Conservation (phyloP, 2,113 vertebrate genomes). For the Centrocercus urophasianus region DNA sequence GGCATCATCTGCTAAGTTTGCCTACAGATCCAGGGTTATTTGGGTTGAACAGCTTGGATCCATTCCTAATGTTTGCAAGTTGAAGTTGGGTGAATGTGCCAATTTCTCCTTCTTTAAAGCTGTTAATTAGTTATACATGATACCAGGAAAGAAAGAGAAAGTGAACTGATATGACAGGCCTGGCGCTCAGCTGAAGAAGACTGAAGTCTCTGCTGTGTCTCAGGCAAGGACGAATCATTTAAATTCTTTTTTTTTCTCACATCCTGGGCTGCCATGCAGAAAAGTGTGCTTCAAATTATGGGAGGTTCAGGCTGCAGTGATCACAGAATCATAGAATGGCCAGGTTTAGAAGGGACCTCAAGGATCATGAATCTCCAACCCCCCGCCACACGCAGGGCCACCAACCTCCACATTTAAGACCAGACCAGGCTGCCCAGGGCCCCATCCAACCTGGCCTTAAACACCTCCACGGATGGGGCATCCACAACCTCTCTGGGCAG, state of each 20-base stretch:
- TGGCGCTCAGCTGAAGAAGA: background rate
- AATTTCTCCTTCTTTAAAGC: background rate
- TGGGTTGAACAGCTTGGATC: background rate
- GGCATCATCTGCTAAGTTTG: background rate
- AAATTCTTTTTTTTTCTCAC: background rate
- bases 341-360: too few species aligned
- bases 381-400: too few species aligned
- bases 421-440: too few species aligned
- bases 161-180: accelerated
- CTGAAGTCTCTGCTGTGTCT: background rate
- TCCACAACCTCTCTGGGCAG: too few species aligned
- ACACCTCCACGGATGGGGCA: too few species aligned
- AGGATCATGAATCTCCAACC: too few species aligned
- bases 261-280: background rate
- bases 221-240: background rate
- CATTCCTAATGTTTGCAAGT: background rate
- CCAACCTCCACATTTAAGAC: too few species aligned
- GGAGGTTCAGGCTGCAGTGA: background rate
- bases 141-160: background rate
- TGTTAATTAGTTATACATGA: background rate
- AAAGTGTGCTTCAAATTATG: background rate
- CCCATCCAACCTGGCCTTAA: too few species aligned
- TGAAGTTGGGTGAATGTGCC: background rate
- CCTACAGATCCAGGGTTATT: background rate
- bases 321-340: too few species aligned